These are phyloP conservation scores for Fragum fragum DNA, from an alignment of 2,888 invertebrate species.

Conservation along the genomic window DNA sequence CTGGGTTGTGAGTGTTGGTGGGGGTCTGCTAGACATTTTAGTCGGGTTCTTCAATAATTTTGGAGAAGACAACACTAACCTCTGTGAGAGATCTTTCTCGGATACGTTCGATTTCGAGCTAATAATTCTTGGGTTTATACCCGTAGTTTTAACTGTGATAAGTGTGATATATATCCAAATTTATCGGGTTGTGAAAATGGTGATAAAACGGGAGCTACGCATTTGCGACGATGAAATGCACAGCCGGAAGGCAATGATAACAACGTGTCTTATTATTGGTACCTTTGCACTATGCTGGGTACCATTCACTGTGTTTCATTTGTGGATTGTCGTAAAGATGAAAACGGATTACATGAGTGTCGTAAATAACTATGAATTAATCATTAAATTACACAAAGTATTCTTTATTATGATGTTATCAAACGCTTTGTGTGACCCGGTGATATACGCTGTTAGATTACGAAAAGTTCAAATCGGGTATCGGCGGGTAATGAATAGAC, in stretches of 20 bases:
- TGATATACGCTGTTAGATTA: conserved; percentile 78
- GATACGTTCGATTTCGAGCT: conserved; percentile 70
- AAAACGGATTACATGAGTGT: conserved; percentile 62
- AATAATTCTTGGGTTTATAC: conserved; percentile 69
- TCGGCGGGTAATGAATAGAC: conserved; percentile 22
- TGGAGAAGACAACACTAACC: conserved; percentile 70
- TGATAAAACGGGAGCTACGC: conserved; percentile 52
- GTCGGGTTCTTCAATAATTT: conserved; percentile 10
- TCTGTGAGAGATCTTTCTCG: conserved; percentile 66
- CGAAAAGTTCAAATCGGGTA: conserved; percentile 75
- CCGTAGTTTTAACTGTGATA: conserved; percentile 76
- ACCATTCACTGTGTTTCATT: conserved; percentile 77
- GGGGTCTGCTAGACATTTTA: conserved; percentile 70
- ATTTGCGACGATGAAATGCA: conserved; percentile 68
- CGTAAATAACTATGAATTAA: conserved; percentile 45
- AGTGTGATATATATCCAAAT: conserved; percentile 76
- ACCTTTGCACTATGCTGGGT: conserved; percentile 81
- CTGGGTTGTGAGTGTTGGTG: conserved; percentile 72
- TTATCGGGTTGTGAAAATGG: conserved; percentile 68
- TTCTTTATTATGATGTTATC: conserved; percentile 72
- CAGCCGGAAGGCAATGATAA: conserved; percentile 77
- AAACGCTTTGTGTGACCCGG: conserved; percentile 78
- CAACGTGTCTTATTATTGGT: conserved; percentile 80
- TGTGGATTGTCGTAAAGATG: conserved; percentile 71
- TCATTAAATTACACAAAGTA: conserved; percentile 71